phyloP scores from a whole-genome alignment of 2,888 invertebrate species.

The Pyrrhia umbra region DNA sequence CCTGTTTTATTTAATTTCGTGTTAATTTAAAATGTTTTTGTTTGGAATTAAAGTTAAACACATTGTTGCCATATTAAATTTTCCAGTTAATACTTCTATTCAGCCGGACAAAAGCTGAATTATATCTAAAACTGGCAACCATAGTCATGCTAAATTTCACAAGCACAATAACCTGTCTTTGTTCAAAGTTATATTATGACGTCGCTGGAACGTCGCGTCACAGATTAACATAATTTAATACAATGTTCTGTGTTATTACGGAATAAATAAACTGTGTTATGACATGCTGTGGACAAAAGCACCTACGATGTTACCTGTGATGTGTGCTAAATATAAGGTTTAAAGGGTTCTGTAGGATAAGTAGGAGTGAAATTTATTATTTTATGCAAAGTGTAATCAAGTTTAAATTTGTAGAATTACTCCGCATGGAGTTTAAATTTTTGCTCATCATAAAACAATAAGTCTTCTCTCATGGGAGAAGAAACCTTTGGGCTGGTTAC shows the following conservation, averaged over 20 bases:
- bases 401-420: too few relatives aligned
- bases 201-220: slow-evolving; percentile 21
- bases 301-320: background rate
- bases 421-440: too few relatives aligned
- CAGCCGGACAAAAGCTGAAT: background rate
- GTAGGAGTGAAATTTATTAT: too few relatives aligned
- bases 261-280: slow-evolving; percentile 33
- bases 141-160: slow-evolving; percentile 41
- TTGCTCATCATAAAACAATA: too few relatives aligned
- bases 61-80: background rate
- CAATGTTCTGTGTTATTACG: slow-evolving; percentile 35
- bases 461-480: too few relatives aligned
- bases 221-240: slow-evolving; percentile 56
- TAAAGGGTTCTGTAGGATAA: background rate
- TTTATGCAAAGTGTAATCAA: too few relatives aligned
- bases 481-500: too few relatives aligned
- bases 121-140: slow-evolving; percentile 11
- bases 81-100: background rate
- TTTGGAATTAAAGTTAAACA: background rate
- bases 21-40: background rate
- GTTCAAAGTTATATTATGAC: slow-evolving; percentile 52
- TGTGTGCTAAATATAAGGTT: background rate
- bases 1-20: background rate
- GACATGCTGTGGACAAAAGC: slow-evolving; percentile 9
- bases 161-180: slow-evolving; percentile 38